A percentile compares a stretch with the other conserved stretches of the same genome.
Conservation (phyloP, 1,140 invertebrate genomes). For the Drosophila erecta region DNA sequence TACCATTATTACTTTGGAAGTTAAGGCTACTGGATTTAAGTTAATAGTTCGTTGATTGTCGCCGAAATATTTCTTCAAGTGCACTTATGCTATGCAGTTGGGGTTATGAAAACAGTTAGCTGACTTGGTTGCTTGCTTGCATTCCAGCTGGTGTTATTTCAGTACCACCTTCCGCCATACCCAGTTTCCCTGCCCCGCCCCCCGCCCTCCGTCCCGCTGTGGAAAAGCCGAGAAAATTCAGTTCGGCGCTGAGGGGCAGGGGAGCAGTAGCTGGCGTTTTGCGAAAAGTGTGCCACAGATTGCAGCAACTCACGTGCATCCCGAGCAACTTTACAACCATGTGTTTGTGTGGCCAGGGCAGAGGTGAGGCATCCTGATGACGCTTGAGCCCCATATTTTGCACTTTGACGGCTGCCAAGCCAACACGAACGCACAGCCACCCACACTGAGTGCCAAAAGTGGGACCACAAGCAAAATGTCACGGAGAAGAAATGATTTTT, state of each 20-base stretch:
- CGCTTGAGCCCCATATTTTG: conserved; percentile 58
- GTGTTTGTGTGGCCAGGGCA: conserved; percentile 15
- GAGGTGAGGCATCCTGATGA: conserved; percentile 18
- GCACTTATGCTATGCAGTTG: conserved; percentile 2
- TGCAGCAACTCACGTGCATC: conserved; percentile 61
- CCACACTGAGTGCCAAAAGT: conserved; percentile 20
- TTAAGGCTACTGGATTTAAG: too few species aligned
- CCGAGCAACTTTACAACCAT: conserved; percentile 17
- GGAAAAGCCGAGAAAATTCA: neutral
- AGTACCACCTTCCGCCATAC: neutral
- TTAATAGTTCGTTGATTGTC: neutral
- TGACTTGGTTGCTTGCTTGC: conserved; percentile 33
- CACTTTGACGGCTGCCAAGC: conserved; percentile 52
- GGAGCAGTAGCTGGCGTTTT: conserved; percentile 16
- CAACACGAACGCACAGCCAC: conserved; percentile 11
- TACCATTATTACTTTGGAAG: too few species aligned
- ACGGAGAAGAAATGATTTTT: conserved; percentile 9
- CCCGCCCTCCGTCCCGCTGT: neutral
- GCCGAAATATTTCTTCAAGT: neutral
- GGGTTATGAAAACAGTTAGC: conserved; percentile 43
- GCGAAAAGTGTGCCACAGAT: conserved; percentile 59
- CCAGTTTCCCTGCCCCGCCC: too few species aligned
- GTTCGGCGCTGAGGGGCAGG: too few species aligned
- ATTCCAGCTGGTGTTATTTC: conserved; percentile 28
- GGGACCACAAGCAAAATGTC: conserved; percentile 11